phyloP scores from a whole-genome alignment of 2,888 invertebrate genomes.

The Synergus japonicus region DNA sequence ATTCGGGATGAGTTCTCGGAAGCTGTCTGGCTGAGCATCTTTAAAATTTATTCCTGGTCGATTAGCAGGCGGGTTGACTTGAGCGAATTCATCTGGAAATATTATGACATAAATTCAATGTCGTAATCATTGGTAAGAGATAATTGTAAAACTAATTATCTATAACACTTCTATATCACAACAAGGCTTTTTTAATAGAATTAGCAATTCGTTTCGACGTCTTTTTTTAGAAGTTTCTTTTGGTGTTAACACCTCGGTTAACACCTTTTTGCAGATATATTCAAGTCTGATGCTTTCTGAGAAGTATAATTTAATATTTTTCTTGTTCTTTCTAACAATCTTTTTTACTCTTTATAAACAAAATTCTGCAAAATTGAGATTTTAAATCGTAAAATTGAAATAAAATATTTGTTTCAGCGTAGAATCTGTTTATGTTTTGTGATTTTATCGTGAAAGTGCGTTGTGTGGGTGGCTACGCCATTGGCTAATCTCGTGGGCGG shows the following conservation, averaged over 20 bases:
- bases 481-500: conserved; percentile 23
- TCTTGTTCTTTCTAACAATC: not conserved
- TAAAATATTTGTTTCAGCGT: not conserved
- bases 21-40: conserved; percentile 54
- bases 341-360: not conserved
- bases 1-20: conserved; percentile 56
- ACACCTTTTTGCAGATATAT: conserved; percentile 9
- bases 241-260: not conserved
- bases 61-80: conserved; percentile 43
- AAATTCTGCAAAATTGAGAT: not conserved
- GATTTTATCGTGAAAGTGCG: conserved; percentile 26
- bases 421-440: conserved; percentile 6
- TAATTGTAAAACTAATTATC: not conserved
- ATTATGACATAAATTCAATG: conserved; percentile 19
- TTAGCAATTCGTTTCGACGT: conserved; percentile 10
- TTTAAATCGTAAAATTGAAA: not conserved
- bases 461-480: conserved; percentile 28
- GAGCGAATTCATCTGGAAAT: conserved; percentile 28
- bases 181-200: not conserved
- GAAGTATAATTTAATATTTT: not conserved
- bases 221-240: not conserved
- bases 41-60: conserved; percentile 59
- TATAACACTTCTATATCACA: not conserved
- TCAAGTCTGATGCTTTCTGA: not conserved
- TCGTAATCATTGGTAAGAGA: not conserved